Evolutionary conservation across 2,888 invertebrate genomes (phyloP), one percentile per base, ranked within the genome.

Genomic region (Cryptus armator): DNA sequence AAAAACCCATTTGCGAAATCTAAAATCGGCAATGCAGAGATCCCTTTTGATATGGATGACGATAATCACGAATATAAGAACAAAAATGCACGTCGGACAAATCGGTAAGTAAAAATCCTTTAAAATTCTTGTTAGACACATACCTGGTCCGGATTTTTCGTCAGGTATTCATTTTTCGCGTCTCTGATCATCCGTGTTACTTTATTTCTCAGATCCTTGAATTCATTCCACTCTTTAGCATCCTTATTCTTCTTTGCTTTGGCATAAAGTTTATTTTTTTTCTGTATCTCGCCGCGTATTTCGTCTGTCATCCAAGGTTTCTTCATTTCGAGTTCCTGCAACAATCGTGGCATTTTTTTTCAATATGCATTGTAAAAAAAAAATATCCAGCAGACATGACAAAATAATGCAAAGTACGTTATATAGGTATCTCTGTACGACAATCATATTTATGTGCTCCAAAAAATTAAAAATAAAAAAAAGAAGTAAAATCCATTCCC

Each of bases 261-360:
- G 56, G 92, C 93, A 82, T 93, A 93, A 6, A 93, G 89, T 86
- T 93, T 93, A 84, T 93, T 93, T 86, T 93, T 93, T 87, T 91
- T 93, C 86, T 93, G 92, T 86, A 93, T 93, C 87, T 93, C 93
- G 85, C 88, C 91, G 53, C 93, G 92, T 85, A 93, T 93, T 86
- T 93, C 93, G 68, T 93, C 93, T 0, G 93, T 93, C 93, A 93
- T 93, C 93, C 93, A 93, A 44, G 93, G 93, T 66, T 93, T 93
- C 76, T 92, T 93, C 85, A 93, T 87, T 84, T 93, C 92, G 79
- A 91, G 86, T 87, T 93, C 93, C 93, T 93, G 84, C 70, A 66
- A 44, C 12, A 62, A 84, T 16, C 71, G 37, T 1, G 37, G 37
- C 37, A 37, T 37, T 37, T 37, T 37, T 37, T 37, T 37, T 37